Percentiles rank a stretch among this genome's conserved stretches.
Conservation (phyloP, 2,797 vertebrate genomes). For the Karalla daura region DNA sequence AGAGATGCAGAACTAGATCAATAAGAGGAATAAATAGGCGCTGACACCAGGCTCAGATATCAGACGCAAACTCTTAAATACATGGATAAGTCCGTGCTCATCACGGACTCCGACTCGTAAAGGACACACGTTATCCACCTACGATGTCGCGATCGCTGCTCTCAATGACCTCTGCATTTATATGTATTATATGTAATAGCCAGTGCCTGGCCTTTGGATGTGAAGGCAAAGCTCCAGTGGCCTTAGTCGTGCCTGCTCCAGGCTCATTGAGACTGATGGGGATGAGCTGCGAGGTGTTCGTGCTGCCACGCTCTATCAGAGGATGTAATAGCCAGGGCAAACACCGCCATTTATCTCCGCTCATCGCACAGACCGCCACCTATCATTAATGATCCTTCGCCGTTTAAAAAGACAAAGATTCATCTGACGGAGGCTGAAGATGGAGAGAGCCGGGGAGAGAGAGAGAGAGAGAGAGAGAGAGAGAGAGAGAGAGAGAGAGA, state of each 20-base stretch:
- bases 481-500: constrained; percentile 2
- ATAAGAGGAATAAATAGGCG: constrained; percentile 71
- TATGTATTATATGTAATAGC: too few species aligned
- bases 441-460: constrained; percentile 7
- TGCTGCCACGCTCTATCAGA: constrained; percentile 73
- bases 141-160: constrained; percentile 9
- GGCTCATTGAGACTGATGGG: constrained; percentile 60
- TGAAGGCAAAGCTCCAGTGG: constrained; percentile 48
- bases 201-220: constrained; percentile 27
- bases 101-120: constrained; percentile 24
- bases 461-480: constrained; percentile 2
- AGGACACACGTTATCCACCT: constrained; percentile 6
- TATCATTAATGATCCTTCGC: constrained; percentile 56
- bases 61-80: constrained; percentile 44
- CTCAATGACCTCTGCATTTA: constrained; percentile 6
- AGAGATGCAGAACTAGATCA: constrained; percentile 64
- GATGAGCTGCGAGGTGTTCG: constrained; percentile 53
- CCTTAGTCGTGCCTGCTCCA: constrained; percentile 54
- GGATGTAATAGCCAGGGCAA: constrained; percentile 71
- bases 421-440: too few species aligned
- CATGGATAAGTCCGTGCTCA: constrained; percentile 2
- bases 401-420: constrained; percentile 64
- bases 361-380: constrained; percentile 46
- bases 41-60: constrained; percentile 52
- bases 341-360: constrained; percentile 54